Evolutionary conservation across 2,797 vertebrate genomes (phyloP).

Genomic region (Novumbra hubbsi): DNA sequence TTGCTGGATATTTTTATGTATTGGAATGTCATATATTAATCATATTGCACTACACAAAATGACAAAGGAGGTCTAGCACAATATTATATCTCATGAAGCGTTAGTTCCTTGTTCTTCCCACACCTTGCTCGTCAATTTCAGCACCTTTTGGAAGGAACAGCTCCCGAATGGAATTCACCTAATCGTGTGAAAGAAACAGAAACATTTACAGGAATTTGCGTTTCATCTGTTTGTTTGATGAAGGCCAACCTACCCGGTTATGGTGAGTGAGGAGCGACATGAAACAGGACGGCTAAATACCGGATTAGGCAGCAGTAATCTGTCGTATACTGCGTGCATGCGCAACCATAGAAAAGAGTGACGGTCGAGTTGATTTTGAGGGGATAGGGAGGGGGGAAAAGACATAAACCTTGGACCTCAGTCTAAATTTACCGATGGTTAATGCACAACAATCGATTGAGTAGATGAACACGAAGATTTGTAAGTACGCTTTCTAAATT

Average conservation of each 20-base stretch:
- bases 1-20: neutral
- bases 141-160: neutral
- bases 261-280: slow-evolving; percentile 5
- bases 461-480: neutral
- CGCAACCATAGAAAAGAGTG: slow-evolving; percentile 41
- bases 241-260: neutral
- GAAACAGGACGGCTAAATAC: slow-evolving; percentile 31
- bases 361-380: neutral
- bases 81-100: neutral
- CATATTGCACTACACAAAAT: neutral
- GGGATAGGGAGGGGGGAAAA: neutral
- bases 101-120: neutral
- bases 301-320: slow-evolving; percentile 71
- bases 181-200: neutral
- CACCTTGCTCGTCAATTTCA: neutral
- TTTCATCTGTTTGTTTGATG: neutral
- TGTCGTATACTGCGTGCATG: slow-evolving; percentile 59
- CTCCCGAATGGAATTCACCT: neutral
- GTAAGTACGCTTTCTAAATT: neutral
- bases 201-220: neutral
- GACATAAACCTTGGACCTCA: neutral
- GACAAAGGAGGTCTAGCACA: neutral
- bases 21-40: neutral
- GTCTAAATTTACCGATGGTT: neutral
- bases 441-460: neutral